These are phyloP conservation scores for Callaeas wilsoni DNA, from an alignment of 2,113 vertebrate species.

Conservation along the genomic window DNA sequence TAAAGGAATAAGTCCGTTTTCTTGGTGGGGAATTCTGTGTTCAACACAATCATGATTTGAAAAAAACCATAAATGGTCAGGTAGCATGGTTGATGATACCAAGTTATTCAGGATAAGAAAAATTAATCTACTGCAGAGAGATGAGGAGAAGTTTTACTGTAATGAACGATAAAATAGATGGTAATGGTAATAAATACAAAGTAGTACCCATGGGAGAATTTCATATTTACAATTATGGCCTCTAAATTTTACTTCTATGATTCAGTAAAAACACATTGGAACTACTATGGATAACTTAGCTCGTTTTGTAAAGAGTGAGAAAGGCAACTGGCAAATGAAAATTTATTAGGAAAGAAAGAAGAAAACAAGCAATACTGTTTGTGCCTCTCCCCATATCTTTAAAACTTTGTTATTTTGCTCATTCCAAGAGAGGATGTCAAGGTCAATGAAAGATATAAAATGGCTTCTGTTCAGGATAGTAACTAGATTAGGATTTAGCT, in stretches of 20 bases:
- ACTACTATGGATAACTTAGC: background rate
- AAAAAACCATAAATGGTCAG: background rate
- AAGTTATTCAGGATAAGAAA: background rate
- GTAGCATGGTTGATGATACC: background rate
- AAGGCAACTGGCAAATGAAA: background rate
- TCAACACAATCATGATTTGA: background rate
- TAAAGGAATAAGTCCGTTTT: background rate
- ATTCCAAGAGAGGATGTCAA: background rate
- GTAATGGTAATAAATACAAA: background rate
- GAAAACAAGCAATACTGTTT: background rate
- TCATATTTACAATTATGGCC: background rate
- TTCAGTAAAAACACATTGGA: background rate
- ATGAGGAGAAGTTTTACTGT: background rate
- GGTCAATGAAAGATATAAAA: background rate
- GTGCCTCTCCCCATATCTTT: background rate
- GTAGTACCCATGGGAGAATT: background rate
- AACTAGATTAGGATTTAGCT: background rate
- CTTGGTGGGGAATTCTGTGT: background rate
- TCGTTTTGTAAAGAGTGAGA: background rate
- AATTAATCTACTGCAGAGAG: background rate
- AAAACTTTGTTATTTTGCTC: background rate
- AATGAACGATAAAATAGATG: background rate
- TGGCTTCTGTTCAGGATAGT: background rate
- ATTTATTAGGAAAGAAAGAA: background rate
- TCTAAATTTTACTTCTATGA: background rate